Evolutionary conservation across 2,797 vertebrate genomes (phyloP).

Genomic region (Esox lucius): DNA sequence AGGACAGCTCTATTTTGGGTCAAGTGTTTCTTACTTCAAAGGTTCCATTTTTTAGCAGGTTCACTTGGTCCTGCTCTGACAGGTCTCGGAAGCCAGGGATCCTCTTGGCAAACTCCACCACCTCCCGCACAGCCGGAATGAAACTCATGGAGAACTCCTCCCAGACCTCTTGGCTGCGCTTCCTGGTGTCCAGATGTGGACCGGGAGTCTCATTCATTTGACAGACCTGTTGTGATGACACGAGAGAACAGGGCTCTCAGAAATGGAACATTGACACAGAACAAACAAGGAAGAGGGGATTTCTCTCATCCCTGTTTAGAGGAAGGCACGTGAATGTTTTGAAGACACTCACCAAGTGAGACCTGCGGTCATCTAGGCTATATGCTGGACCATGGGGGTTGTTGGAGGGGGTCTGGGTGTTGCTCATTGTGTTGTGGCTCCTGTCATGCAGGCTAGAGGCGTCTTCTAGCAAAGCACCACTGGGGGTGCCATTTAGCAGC

Average conservation of each 20-base stretch:
- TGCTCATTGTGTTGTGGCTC: slow-evolving; percentile 40
- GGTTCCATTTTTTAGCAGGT: slow-evolving; percentile 94
- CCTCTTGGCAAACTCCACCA: slow-evolving; percentile 96
- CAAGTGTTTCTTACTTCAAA: slow-evolving; percentile 84
- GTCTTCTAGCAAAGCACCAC: slow-evolving; percentile 71
- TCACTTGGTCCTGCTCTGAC: slow-evolving; percentile 93
- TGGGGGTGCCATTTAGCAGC: slow-evolving; percentile 67
- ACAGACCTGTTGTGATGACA: slow-evolving; percentile 79
- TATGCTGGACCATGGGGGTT: slow-evolving; percentile 54
- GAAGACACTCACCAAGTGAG: slow-evolving; percentile 60
- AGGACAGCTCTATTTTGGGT: not conserved
- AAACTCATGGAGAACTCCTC: slow-evolving; percentile 99
- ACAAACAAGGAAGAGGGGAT: not conserved
- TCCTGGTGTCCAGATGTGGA: slow-evolving; percentile 87
- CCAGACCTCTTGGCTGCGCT: slow-evolving; percentile 94
- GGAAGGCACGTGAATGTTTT: not conserved
- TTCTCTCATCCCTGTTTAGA: not conserved
- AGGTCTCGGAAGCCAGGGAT: slow-evolving; percentile 94
- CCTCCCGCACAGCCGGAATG: slow-evolving; percentile 95
- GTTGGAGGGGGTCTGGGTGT: slow-evolving; percentile 51
- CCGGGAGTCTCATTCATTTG: slow-evolving; percentile 92
- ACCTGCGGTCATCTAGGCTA: slow-evolving; percentile 41
- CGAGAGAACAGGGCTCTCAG: slow-evolving; percentile 28
- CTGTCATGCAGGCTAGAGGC: slow-evolving; percentile 65
- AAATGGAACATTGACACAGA: not conserved